phyloP scores from a whole-genome alignment of 2,888 invertebrate genomes.

The Plemyria rubiginata region DNA sequence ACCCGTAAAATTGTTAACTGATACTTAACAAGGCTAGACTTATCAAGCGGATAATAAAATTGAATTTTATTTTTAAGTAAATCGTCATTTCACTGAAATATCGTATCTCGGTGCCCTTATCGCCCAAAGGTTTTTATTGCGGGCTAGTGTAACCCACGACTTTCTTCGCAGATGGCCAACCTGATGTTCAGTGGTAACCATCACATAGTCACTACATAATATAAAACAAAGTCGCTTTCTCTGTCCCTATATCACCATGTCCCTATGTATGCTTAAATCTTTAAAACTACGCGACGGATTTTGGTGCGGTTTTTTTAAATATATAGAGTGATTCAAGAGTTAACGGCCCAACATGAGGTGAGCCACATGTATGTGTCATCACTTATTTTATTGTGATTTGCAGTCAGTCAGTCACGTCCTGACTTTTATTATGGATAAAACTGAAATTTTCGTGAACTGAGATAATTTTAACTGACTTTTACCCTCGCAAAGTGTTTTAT shows the following conservation, averaged over 20 bases:
- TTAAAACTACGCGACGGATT: too few relatives aligned
- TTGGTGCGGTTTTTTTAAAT: too few relatives aligned
- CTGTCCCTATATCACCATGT: too few relatives aligned
- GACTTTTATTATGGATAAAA: slow-evolving; percentile 9
- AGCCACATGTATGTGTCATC: too few relatives aligned
- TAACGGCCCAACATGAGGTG: too few relatives aligned
- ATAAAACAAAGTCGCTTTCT: too few relatives aligned
- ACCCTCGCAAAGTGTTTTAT: slow-evolving; percentile 6
- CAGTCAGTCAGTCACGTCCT: not conserved
- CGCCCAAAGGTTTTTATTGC: slow-evolving; percentile 32
- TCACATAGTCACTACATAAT: too few relatives aligned
- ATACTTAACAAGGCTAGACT: slow-evolving; percentile 3
- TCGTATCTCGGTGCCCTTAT: slow-evolving; percentile 22
- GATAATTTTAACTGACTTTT: slow-evolving; percentile 40
- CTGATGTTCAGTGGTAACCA: too few relatives aligned
- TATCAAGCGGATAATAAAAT: slow-evolving; percentile 19
- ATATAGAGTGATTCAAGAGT: too few relatives aligned
- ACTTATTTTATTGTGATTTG: not conserved
- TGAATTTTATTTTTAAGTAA: slow-evolving; percentile 24
- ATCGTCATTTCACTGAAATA: slow-evolving; percentile 29
- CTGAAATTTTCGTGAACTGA: slow-evolving; percentile 33
- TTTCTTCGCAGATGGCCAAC: not conserved
- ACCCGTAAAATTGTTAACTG: slow-evolving; percentile 1
- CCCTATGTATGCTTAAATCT: too few relatives aligned
- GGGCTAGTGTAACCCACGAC: not conserved